A percentile compares a stretch with the other conserved stretches of the same genome.
Evolutionary conservation across 2,113 vertebrate species (phyloP).

Genomic region (Fulica atra): DNA sequence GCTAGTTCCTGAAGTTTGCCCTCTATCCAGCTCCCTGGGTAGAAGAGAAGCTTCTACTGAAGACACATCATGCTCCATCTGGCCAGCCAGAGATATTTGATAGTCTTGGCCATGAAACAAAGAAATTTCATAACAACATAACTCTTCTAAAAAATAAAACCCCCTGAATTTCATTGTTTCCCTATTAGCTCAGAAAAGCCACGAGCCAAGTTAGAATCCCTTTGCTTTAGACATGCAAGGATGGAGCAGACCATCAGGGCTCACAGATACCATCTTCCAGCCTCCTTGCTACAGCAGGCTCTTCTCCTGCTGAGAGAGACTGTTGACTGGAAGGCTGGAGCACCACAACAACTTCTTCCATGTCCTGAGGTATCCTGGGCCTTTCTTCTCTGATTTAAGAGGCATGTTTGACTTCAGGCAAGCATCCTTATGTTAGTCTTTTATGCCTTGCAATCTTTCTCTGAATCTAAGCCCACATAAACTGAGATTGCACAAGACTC

Average conservation of each 20-base stretch:
- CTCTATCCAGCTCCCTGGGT: not conserved
- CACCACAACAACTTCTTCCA: not conserved
- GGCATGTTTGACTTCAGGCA: not conserved
- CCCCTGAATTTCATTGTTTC: constrained; percentile 13
- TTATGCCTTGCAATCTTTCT: not conserved
- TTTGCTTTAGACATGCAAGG: not conserved
- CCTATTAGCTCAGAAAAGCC: constrained; percentile 22
- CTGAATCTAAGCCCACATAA: not conserved
- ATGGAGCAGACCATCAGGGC: not conserved
- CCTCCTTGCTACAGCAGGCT: not conserved
- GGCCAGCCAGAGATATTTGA: not conserved
- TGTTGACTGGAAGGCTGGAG: not conserved
- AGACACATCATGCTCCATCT: not conserved
- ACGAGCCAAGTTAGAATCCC: not conserved
- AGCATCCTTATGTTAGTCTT: not conserved
- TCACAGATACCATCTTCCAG: accelerated
- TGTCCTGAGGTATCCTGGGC: not conserved
- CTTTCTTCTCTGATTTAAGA: not conserved
- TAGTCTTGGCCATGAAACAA: constrained; percentile 30
- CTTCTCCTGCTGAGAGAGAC: not conserved
- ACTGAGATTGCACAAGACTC: not conserved
- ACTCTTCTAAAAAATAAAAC: not conserved
- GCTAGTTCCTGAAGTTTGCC: not conserved
- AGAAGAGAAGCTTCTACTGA: not conserved
- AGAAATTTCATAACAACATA: constrained; percentile 30